phyloP scores from a whole-genome alignment of 2,888 invertebrate species.

The Drosophila setosimentum region DNA sequence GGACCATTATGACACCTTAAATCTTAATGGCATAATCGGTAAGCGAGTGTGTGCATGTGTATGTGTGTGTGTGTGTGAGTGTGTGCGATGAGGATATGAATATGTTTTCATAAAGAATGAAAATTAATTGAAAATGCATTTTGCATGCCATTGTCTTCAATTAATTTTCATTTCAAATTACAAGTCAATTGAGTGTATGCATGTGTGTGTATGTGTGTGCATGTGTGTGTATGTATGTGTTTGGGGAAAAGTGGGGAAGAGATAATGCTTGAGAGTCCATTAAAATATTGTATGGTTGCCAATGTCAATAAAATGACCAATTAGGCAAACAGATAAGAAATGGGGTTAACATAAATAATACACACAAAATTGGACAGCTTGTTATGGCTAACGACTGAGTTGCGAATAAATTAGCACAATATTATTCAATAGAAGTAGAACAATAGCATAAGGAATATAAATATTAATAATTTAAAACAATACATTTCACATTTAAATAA shows the following conservation, averaged over 20 bases:
- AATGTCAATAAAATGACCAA: conserved; percentile 2
- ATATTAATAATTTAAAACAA: not conserved
- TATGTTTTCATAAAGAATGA: conserved; percentile 60
- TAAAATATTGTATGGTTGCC: conserved; percentile 15
- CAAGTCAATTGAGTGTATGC: conserved; percentile 30
- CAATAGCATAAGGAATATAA: not conserved
- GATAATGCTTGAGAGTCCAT: conserved; percentile 2
- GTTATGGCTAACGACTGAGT: not conserved
- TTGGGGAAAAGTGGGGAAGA: not conserved
- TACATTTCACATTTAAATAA: not conserved
- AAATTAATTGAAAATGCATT: conserved; percentile 78
- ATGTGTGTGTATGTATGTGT: not conserved
- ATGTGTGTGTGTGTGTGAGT: conserved; percentile 19
- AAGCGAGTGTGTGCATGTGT: conserved; percentile 12
- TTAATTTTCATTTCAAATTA: conserved; percentile 73
- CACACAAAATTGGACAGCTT: not conserved
- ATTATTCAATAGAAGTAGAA: not conserved
- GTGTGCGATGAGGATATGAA: conserved; percentile 28
- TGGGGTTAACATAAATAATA: not conserved
- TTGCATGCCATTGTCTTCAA: conserved; percentile 77
- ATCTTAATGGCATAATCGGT: conserved; percentile 67
- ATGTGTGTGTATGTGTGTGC: not conserved
- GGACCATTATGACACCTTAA: conserved; percentile 75
- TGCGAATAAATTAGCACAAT: not conserved
- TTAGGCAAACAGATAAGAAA: not conserved